A percentile compares a stretch with the other conserved stretches of the same genome.
These are phyloP conservation scores for Pachydiplax longipennis DNA, from an alignment of 2,888 invertebrate genomes.

Conservation along the genomic window DNA sequence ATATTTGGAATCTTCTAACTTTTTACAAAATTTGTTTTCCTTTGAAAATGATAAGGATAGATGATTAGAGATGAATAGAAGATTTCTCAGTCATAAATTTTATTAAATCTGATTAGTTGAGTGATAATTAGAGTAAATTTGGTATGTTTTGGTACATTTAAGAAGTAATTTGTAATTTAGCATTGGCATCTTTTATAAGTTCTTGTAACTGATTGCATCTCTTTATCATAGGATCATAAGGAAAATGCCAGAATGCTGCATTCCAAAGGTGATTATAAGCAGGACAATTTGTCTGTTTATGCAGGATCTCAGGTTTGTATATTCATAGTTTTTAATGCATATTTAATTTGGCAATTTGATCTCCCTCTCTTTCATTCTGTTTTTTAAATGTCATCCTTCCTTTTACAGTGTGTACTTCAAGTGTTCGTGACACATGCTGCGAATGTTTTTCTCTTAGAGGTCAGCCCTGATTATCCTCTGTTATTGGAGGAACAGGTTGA, in stretches of 20 bases:
- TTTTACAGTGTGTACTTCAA: constrained; percentile 76
- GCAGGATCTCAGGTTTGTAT: constrained; percentile 28
- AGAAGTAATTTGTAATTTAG: neutral
- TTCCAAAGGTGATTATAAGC: neutral
- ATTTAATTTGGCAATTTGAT: neutral
- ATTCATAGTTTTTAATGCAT: neutral
- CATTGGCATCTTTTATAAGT: neutral
- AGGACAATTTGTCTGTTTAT: constrained; percentile 17
- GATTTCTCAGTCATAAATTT: no score
- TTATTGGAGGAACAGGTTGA: constrained; percentile 92
- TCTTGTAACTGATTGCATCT: neutral
- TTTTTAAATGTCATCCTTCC: constrained; percentile 39
- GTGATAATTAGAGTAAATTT: no score
- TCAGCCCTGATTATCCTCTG: constrained; percentile 63
- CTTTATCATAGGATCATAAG: neutral
- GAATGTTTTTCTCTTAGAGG: constrained; percentile 86
- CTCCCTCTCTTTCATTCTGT: neutral
- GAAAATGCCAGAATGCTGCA: neutral
- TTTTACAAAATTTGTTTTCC: no score
- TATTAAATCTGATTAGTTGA: no score
- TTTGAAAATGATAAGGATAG: no score
- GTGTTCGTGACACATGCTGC: constrained; percentile 95
- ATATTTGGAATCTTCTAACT: no score
- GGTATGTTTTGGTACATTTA: neutral
- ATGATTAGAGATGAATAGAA: no score